Conservation (phyloP, 2,797 vertebrate genomes). For the Enoplosus armatus region DNA sequence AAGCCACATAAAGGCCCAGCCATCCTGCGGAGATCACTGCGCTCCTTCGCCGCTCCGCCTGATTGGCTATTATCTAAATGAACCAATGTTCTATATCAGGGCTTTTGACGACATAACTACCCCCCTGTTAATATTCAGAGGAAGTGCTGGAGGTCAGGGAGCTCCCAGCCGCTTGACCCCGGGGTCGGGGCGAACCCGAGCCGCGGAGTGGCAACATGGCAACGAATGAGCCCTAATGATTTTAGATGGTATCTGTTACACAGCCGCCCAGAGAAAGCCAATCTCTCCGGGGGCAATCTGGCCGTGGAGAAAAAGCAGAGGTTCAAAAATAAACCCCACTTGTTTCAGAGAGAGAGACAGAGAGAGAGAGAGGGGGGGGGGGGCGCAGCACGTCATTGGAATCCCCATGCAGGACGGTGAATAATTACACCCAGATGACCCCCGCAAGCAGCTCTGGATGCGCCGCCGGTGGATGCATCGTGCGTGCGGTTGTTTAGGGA, state of each 20-base stretch:
- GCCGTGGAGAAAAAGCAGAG: conserved; percentile 88
- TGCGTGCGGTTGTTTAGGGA: conserved; percentile 39
- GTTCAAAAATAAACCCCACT: conserved; percentile 79
- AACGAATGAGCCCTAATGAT: conserved; percentile 93
- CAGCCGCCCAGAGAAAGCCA: conserved; percentile 90
- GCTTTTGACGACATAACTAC: conserved; percentile 86
- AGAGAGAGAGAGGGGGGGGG: too few relatives aligned
- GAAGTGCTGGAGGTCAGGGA: conserved; percentile 93
- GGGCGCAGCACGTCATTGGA: conserved; percentile 58
- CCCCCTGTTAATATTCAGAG: conserved; percentile 90
- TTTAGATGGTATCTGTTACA: conserved; percentile 99
- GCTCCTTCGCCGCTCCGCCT: conserved; percentile 74
- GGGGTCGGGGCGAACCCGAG: conserved; percentile 90
- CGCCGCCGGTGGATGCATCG: not conserved
- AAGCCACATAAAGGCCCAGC: conserved; percentile 82
- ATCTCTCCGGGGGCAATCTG: conserved; percentile 88
- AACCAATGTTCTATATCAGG: conserved; percentile 91
- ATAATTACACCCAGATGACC: conserved; percentile 80
- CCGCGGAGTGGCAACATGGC: conserved; percentile 93
- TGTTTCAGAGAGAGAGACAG: too few relatives aligned
- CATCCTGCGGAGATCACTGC: conserved; percentile 73
- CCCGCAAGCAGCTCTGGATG: conserved; percentile 41
- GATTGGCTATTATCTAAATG: conserved; percentile 86
- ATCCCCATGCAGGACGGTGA: conserved; percentile 60
- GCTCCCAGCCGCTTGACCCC: conserved; percentile 90